Conservation (phyloP, 2,113 vertebrate genomes). For the Panurus biarmicus region DNA sequence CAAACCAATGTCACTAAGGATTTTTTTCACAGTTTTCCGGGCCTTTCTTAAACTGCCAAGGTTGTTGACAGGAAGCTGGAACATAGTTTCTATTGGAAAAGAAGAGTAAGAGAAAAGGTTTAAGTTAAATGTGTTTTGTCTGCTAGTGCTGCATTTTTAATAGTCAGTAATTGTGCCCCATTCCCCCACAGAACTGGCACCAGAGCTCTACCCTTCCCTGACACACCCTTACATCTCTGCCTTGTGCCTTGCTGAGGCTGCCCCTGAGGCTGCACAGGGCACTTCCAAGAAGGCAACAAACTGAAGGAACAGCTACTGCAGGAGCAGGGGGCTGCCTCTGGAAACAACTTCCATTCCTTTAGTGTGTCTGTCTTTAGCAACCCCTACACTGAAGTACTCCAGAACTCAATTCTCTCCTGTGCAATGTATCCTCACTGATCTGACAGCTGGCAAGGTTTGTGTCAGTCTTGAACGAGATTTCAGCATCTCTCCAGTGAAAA, state of each 20-base stretch:
- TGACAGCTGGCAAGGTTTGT: not conserved
- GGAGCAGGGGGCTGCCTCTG: not conserved
- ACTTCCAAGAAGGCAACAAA: not conserved
- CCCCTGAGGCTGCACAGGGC: not conserved
- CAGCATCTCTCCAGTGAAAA: not conserved
- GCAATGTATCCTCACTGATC: not conserved
- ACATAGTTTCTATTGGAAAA: slow-evolving; percentile 91
- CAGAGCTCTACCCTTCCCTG: slow-evolving; percentile 28
- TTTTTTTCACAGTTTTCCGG: slow-evolving; percentile 98
- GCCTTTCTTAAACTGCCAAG: slow-evolving; percentile 98
- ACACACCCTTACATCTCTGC: not conserved
- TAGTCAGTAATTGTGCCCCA: slow-evolving; percentile 5
- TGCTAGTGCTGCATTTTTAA: not conserved
- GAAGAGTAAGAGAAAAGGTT: slow-evolving; percentile 58
- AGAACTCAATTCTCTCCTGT: not conserved
- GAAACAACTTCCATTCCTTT: not conserved
- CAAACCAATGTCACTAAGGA: slow-evolving; percentile 97
- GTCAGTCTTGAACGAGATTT: not conserved
- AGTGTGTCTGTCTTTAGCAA: not conserved
- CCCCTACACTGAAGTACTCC: not conserved
- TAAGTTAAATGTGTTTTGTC: slow-evolving; percentile 54
- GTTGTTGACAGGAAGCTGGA: slow-evolving; percentile 99
- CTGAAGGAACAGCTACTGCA: not conserved
- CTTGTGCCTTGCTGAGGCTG: not conserved
- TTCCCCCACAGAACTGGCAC: slow-evolving; percentile 10